Conservation (phyloP, 53 echinoderm and acorn worm species). For the Actinopyga echinites region DNA sequence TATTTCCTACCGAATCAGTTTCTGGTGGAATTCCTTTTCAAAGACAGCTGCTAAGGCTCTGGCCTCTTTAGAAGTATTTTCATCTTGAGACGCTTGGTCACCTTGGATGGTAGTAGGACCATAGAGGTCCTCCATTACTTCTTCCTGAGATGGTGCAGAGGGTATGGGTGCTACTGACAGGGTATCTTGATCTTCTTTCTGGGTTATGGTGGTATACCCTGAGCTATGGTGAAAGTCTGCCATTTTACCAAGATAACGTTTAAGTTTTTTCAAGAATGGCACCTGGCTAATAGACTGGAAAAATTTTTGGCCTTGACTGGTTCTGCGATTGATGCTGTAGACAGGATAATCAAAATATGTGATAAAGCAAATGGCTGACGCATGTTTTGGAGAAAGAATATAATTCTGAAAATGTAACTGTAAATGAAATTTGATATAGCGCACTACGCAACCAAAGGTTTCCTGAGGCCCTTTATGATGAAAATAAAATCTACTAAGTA, state of each 20-base stretch:
- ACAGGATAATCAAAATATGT: not conserved
- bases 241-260: conserved; percentile 57
- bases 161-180: conserved; percentile 31
- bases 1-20: conserved; percentile 52
- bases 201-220: conserved; percentile 50
- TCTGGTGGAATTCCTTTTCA: conserved; percentile 56
- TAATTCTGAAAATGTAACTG: no score
- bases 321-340: conserved; percentile 67
- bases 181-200: conserved; percentile 15
- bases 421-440: no score
- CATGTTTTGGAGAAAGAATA: no score
- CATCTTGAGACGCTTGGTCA: conserved; percentile 10
- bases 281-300: conserved; percentile 65
- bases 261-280: conserved; percentile 73
- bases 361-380: no score
- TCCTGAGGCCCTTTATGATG: no score
- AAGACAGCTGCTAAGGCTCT: conserved; percentile 45
- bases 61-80: conserved; percentile 30
- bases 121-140: conserved; percentile 15
- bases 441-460: no score
- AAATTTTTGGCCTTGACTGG: conserved; percentile 78
- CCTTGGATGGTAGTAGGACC: conserved; percentile 39
- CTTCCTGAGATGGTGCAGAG: conserved; percentile 28
- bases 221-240: conserved; percentile 87
- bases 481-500: no score